Conservation (phyloP, 2,113 vertebrate genomes). For the Anolis carolinensis region DNA sequence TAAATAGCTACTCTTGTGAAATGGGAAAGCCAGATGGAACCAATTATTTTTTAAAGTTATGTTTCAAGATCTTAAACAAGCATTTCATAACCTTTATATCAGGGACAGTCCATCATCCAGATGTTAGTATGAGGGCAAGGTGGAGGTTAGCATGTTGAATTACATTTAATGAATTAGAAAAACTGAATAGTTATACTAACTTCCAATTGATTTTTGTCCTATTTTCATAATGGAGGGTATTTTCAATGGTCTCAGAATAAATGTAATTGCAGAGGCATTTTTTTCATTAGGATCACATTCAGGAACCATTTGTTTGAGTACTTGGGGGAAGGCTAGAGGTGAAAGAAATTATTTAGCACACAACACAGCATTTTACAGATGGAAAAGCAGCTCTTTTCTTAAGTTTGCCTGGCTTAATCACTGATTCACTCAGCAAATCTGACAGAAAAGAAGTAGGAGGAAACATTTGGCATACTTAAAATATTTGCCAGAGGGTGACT, state of each 20-base stretch:
- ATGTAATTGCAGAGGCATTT: conserved; percentile 15
- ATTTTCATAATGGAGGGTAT: not conserved
- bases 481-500: conserved; percentile 60
- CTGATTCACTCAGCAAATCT: conserved; percentile 67
- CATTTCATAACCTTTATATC: not conserved
- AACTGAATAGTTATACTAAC: conserved; percentile 32
- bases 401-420: conserved; percentile 46
- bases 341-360: conserved; percentile 59
- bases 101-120: too few relatives aligned
- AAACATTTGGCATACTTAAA: conserved; percentile 56
- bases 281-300: not conserved
- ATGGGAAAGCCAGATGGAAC: not conserved
- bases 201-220: conserved; percentile 41
- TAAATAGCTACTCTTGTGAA: not conserved
- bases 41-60: not conserved
- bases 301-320: conserved; percentile 11
- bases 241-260: conserved; percentile 42
- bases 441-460: conserved; percentile 64
- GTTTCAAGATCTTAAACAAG: not conserved
- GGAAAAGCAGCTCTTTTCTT: conserved; percentile 61
- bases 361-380: conserved; percentile 60
- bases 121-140: too few relatives aligned
- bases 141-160: not conserved
- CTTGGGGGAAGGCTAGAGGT: conserved; percentile 39
- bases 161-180: conserved; percentile 15